Evolutionary conservation across 2,113 vertebrate genomes (phyloP).

Genomic region (Neopipo cinnamomea): DNA sequence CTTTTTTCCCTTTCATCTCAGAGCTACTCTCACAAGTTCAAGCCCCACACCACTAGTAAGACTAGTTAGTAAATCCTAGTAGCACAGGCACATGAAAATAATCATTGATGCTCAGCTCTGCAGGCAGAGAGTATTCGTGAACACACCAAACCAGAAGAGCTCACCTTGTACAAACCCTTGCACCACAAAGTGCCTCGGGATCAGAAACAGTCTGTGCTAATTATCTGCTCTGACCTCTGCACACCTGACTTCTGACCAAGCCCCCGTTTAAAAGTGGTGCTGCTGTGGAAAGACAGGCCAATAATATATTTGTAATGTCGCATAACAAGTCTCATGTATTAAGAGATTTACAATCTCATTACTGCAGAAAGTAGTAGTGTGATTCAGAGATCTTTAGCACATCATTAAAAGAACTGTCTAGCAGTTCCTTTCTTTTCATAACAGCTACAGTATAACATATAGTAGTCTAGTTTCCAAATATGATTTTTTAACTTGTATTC

Average conservation of each 20-base stretch:
- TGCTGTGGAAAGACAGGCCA: neutral
- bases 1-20: neutral
- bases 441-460: neutral
- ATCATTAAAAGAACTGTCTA: neutral
- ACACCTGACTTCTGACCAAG: neutral
- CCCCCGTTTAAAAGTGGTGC: rapidly evolving
- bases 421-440: neutral
- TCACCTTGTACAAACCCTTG: neutral
- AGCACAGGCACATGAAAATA: neutral
- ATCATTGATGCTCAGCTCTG: neutral
- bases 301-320: neutral
- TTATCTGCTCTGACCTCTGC: neutral
- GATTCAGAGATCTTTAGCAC: neutral
- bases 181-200: neutral
- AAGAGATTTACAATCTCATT: neutral
- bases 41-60: neutral
- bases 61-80: neutral
- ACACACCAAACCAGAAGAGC: rapidly evolving
- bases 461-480: neutral
- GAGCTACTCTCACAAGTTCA: neutral
- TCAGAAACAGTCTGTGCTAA: neutral
- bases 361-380: neutral
- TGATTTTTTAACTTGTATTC: neutral
- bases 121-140: neutral
- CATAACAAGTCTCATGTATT: neutral